Evolutionary conservation across 2,888 invertebrate genomes (phyloP).

Genomic region (Eupithecia inturbata): DNA sequence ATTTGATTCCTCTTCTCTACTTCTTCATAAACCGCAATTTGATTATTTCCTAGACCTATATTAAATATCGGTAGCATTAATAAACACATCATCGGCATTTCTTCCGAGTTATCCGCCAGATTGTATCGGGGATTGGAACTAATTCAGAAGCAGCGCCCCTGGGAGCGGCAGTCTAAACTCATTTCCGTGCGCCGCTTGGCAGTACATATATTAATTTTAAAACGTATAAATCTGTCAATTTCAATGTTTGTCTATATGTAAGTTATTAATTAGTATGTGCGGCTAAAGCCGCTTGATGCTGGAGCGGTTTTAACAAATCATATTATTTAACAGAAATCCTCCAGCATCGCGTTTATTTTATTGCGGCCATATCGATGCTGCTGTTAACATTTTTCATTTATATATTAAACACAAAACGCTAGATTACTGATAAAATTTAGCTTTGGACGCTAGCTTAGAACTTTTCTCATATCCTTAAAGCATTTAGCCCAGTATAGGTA

Average conservation of each 20-base stretch:
- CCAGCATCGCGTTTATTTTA: neutral
- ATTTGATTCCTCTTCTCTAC: neutral
- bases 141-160: constrained; percentile 63
- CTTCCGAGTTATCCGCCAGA: constrained; percentile 29
- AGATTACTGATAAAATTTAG: no score
- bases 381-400: no score
- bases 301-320: constrained; percentile 4
- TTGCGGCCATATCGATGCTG: neutral
- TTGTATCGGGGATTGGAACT: constrained; percentile 49
- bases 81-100: constrained; percentile 24
- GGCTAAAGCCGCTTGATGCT: constrained; percentile 46
- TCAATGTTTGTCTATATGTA: constrained; percentile 36
- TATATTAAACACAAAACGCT: no score
- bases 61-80: constrained; percentile 16
- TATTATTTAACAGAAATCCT: no score
- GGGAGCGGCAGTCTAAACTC: constrained; percentile 82
- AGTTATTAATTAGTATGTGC: constrained; percentile 41
- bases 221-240: constrained; percentile 79
- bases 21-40: neutral
- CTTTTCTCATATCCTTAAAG: no score
- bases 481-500: no score
- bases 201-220: constrained; percentile 57
- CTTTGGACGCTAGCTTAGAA: no score
- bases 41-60: neutral
- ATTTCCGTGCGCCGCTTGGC: constrained; percentile 88